phyloP scores from a whole-genome alignment of 2,888 invertebrate species.

The Cremastobaeus sp. region DNA sequence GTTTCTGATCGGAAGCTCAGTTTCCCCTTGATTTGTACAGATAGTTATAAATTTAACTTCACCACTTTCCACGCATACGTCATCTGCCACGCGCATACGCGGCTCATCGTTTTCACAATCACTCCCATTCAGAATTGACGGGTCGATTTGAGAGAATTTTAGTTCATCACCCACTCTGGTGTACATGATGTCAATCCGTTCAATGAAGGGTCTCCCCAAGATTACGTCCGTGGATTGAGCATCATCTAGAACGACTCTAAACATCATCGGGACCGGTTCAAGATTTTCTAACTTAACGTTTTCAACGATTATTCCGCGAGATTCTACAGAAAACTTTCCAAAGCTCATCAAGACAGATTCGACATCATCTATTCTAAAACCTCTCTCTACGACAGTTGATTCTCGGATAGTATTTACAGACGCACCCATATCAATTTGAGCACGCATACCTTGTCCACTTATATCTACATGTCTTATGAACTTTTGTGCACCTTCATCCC shows the following conservation, averaged over 20 bases:
- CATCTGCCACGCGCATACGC: background rate
- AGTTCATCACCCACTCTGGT: background rate
- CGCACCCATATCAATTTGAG: conserved; percentile 30
- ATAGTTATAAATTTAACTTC: background rate
- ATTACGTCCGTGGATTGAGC: background rate
- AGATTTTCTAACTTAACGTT: background rate
- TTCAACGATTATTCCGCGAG: conserved; percentile 2
- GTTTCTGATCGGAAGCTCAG: background rate
- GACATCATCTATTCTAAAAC: background rate
- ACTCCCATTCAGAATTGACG: background rate
- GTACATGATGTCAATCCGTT: background rate
- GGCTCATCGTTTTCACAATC: no score
- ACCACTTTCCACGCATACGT: background rate
- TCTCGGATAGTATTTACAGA: conserved; percentile 8
- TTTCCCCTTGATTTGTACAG: background rate
- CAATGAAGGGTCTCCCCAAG: background rate
- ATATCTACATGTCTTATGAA: no score
- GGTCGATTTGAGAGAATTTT: background rate
- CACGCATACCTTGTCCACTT: no score
- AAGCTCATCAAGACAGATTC: background rate
- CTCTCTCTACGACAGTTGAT: background rate
- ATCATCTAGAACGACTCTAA: background rate
- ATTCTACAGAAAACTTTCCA: background rate
- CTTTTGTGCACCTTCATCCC: no score
- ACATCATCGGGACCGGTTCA: background rate